Percentiles rank a stretch among this genome's conserved stretches.
Conservation (phyloP, 2,797 vertebrate genomes). For the Macropodus opercularis region DNA sequence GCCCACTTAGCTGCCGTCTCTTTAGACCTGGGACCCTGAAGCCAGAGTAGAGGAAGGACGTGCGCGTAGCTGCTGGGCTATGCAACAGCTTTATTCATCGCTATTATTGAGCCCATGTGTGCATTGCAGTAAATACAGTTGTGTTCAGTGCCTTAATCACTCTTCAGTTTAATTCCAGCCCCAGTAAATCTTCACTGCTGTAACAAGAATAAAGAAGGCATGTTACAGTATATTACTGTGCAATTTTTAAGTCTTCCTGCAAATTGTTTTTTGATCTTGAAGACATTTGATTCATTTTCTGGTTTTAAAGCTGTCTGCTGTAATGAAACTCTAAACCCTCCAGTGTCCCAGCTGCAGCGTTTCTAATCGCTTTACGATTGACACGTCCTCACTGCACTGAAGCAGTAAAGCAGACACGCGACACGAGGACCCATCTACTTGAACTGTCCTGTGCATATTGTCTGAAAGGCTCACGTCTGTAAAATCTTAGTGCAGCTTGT, state of each 20-base stretch:
- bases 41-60: conserved; percentile 45
- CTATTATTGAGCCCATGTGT: conserved; percentile 51
- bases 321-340: conserved; percentile 36
- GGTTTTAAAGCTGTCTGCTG: conserved; percentile 19
- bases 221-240: conserved; percentile 5
- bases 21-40: conserved; percentile 49
- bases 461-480: conserved; percentile 16
- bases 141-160: conserved; percentile 41
- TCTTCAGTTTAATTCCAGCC: conserved; percentile 35
- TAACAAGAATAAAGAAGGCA: conserved; percentile 15
- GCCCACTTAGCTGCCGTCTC: conserved; percentile 68
- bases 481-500: conserved; percentile 36
- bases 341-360: conserved; percentile 27
- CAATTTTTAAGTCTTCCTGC: conserved; percentile 10
- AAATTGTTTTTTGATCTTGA: conserved; percentile 10
- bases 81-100: conserved; percentile 41
- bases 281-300: conserved; percentile 9
- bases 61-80: conserved; percentile 15
- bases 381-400: conserved; percentile 20
- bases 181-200: conserved; percentile 30
- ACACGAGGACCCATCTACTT: conserved; percentile 33
- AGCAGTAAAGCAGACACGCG: conserved; percentile 38
- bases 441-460: neutral
- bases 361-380: conserved; percentile 30
- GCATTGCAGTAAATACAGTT: conserved; percentile 43